Evolutionary conservation across 1,140 invertebrate species (phyloP).

Genomic region (Laupala kohalensis): DNA sequence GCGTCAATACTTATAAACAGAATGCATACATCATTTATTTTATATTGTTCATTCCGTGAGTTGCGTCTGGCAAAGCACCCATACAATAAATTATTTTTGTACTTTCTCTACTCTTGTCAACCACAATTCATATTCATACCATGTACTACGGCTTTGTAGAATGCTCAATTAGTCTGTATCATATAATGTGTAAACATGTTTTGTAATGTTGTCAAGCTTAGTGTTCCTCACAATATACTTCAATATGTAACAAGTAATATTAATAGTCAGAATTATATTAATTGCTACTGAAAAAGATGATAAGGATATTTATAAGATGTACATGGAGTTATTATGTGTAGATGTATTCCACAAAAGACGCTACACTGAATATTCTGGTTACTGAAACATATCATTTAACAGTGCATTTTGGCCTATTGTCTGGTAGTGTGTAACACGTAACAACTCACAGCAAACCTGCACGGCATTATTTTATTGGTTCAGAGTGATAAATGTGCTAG

Average conservation of each 20-base stretch:
- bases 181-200: background rate
- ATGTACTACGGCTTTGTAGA: background rate
- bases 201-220: background rate
- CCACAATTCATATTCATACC: background rate
- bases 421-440: background rate
- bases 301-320: background rate
- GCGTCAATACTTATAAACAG: too few species aligned
- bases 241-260: background rate
- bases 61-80: background rate
- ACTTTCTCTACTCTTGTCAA: background rate
- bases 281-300: background rate
- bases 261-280: background rate
- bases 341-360: background rate
- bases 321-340: background rate
- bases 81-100: background rate
- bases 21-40: too few species aligned
- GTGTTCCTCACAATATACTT: background rate
- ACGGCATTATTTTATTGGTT: background rate
- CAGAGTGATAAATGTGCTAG: too few species aligned
- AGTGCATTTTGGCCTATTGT: background rate
- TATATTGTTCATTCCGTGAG: too few species aligned
- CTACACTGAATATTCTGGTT: background rate
- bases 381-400: background rate
- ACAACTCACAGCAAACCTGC: background rate
- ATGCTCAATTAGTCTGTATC: background rate